Evolutionary conservation across 2,113 vertebrate species (phyloP).

Genomic region (Mesoclemmys tuberculata): DNA sequence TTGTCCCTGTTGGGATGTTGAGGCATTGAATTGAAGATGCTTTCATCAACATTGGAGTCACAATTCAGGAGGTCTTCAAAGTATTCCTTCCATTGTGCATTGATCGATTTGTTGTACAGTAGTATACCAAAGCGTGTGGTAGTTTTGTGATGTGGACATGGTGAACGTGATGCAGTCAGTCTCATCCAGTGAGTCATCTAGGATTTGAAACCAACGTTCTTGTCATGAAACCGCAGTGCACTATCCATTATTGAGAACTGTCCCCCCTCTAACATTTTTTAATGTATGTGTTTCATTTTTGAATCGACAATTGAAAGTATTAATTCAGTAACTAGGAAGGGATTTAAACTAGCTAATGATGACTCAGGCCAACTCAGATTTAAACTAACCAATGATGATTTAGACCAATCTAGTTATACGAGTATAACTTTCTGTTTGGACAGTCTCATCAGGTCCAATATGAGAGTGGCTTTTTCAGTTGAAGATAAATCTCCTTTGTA

Average conservation of each 20-base stretch:
- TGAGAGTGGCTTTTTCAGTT: background rate
- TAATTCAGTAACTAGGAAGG: too few species aligned
- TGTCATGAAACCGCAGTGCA: background rate
- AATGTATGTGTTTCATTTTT: too few species aligned
- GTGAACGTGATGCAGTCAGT: rapidly evolving
- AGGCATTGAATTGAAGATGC: background rate
- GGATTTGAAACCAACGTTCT: background rate
- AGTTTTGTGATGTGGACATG: background rate
- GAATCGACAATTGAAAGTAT: too few species aligned
- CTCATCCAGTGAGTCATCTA: background rate
- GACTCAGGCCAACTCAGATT: too few species aligned
- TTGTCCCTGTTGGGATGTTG: background rate
- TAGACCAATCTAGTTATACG: too few species aligned
- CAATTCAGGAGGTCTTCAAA: background rate
- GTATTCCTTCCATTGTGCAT: background rate
- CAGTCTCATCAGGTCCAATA: background rate
- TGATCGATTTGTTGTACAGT: background rate
- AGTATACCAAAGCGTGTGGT: background rate
- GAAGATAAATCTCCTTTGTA: background rate
- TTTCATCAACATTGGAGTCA: background rate
- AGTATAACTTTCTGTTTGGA: background rate
- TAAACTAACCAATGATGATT: background rate
- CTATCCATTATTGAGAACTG: background rate
- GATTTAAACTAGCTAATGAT: too few species aligned
- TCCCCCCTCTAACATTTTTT: background rate